Conservation (phyloP, 2,888 invertebrate genomes). For the Limnephilus auricula region DNA sequence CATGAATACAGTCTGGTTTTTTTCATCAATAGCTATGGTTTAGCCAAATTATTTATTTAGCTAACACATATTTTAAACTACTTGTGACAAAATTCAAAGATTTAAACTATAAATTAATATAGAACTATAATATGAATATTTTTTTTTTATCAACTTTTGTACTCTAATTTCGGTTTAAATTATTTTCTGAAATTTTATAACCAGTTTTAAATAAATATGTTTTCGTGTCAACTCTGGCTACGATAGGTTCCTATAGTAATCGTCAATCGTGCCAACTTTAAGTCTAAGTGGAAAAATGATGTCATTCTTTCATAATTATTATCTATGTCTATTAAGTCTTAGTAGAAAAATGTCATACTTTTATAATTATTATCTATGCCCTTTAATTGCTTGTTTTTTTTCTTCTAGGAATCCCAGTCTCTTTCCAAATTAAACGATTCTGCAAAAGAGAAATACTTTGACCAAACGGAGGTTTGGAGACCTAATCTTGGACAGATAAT, state of each 20-base stretch:
- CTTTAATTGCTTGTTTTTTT: neutral
- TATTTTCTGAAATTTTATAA: too few species aligned
- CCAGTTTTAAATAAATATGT: neutral
- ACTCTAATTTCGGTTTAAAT: too few species aligned
- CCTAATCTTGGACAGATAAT: conserved; percentile 63
- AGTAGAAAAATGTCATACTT: neutral
- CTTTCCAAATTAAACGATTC: conserved; percentile 37
- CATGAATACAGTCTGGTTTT: too few species aligned
- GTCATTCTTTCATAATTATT: neutral
- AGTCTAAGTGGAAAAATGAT: too few species aligned
- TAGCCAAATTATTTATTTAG: too few species aligned
- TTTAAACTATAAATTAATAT: too few species aligned
- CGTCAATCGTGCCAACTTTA: neutral
- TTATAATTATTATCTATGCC: neutral
- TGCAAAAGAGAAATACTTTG: conserved; percentile 52
- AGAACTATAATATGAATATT: too few species aligned
- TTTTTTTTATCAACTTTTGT: too few species aligned
- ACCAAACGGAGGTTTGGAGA: conserved; percentile 52
- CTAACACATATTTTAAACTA: too few species aligned
- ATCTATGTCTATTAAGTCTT: too few species aligned
- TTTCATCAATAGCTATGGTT: too few species aligned
- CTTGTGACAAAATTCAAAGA: too few species aligned
- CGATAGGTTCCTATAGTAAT: neutral
- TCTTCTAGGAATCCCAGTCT: conserved; percentile 13
- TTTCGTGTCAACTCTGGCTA: neutral